These are phyloP conservation scores for Papilio dardanus DNA, from an alignment of 1,140 invertebrate genomes.

Conservation along the genomic window DNA sequence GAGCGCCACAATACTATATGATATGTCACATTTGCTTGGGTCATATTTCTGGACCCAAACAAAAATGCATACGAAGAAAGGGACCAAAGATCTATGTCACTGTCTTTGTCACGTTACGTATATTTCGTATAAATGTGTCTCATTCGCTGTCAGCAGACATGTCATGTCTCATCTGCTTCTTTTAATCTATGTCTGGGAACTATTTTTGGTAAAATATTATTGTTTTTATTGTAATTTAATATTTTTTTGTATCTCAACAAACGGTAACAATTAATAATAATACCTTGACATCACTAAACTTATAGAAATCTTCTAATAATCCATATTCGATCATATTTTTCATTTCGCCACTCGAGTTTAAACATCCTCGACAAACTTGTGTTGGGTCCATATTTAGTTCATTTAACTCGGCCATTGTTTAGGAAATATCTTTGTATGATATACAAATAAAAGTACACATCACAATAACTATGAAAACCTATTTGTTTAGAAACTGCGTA, in stretches of 20 bases:
- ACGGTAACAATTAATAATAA: slow-evolving; percentile 14
- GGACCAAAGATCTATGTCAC: too few relatives aligned
- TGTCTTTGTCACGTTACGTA: too few relatives aligned
- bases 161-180: too few relatives aligned
- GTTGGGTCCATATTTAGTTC: slow-evolving; percentile 39
- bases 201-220: too few relatives aligned
- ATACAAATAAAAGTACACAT: neutral
- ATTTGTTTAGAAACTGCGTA: neutral
- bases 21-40: too few relatives aligned
- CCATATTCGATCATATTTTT: slow-evolving; percentile 72
- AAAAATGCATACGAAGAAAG: too few relatives aligned
- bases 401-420: neutral
- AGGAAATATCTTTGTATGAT: neutral
- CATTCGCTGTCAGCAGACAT: too few relatives aligned
- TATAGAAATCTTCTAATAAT: slow-evolving; percentile 60
- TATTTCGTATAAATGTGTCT: too few relatives aligned
- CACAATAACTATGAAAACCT: neutral
- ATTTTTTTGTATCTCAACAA: neutral
- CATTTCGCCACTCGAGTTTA: slow-evolving; percentile 58
- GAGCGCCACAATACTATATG: too few relatives aligned
- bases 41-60: too few relatives aligned
- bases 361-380: slow-evolving; percentile 65
- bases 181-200: too few relatives aligned
- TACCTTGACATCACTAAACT: slow-evolving; percentile 62
- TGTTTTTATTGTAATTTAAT: neutral